These are phyloP conservation scores for Ophthalmolycus amberensis DNA, from an alignment of 2,113 vertebrate species.

Conservation along the genomic window DNA sequence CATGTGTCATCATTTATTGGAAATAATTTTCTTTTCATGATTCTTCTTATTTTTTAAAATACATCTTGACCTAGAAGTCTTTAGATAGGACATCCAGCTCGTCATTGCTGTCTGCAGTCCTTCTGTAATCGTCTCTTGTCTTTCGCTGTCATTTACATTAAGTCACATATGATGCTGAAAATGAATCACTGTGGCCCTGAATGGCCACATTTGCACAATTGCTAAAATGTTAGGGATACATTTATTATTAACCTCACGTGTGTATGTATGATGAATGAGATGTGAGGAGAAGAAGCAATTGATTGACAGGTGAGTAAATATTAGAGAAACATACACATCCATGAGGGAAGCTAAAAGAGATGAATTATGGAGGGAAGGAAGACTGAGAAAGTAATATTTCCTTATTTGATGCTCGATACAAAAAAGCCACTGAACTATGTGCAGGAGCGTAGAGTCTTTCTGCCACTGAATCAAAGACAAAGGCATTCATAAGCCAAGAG, in stretches of 20 bases:
- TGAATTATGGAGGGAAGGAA: neutral
- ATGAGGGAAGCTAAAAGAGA: neutral
- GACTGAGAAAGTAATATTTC: neutral
- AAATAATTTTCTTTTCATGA: neutral
- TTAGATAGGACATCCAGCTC: neutral
- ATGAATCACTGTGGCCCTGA: neutral
- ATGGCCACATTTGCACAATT: neutral
- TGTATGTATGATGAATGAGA: neutral
- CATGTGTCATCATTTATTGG: neutral
- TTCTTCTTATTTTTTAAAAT: neutral
- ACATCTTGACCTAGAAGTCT: neutral
- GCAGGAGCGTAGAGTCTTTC: neutral
- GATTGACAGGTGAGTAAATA: neutral
- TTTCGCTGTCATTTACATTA: neutral
- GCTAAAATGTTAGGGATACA: neutral
- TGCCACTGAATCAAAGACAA: neutral
- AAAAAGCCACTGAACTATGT: neutral
- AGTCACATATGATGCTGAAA: neutral
- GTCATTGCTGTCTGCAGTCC: neutral
- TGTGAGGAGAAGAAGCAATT: neutral
- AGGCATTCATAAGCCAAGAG: neutral
- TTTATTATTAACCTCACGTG: neutral
- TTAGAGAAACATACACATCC: neutral
- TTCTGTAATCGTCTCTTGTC: neutral
- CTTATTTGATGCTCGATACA: neutral